Evolutionary conservation across 2,797 vertebrate species (phyloP), one percentile per base, ranked within the genome.

Genomic region (Cryptoprocta ferox): DNA sequence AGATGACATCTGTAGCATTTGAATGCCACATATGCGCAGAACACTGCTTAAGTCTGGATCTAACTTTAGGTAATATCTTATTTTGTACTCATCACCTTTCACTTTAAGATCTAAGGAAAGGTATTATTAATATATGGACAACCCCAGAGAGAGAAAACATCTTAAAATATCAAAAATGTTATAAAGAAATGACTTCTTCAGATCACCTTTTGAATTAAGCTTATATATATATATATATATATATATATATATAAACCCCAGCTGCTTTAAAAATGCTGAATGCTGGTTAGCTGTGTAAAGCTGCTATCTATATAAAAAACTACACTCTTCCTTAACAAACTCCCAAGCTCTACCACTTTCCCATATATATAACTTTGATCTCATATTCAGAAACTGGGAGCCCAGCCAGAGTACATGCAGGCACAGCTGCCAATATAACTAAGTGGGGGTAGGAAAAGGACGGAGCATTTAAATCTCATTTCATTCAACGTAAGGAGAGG

Each of bases 241-340:
- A 59, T 59, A 59, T 24, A 9, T 24, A 24, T 24, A 59, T 59
- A 59, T 8, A 59, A 59, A 59, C 21, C 3, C n/a, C 19, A 81
- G 39, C 59, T 92, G 63, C 48, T 94, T 12, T 89, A 39, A 83
- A 96, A 97, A 95, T 35, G 42, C 42, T 56, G n/a, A 89, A 83
- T 48, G 32, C 61, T 45, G 84, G 53, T 61, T 37, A 95, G 73
- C 21, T 84, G 63, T 85, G 45, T 28, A 93, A 42, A 90, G 66
- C 42, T 53, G 71, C 37, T 53, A n/a, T 35, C 53, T 63, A 65
- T 1, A 32, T 78, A 93, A 95, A 92, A 89, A 6, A 30, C 4
- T 26, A 32, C 28, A 3, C 18, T 89, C 42, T 42, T 35, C 79
- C 63, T 81, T 14, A 94, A 79, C 32, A 80, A 80, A 56, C 66